Base-by-base conservation (phyloP, 1,140 invertebrate species). In the Aphelenchoides avenae region DNA sequence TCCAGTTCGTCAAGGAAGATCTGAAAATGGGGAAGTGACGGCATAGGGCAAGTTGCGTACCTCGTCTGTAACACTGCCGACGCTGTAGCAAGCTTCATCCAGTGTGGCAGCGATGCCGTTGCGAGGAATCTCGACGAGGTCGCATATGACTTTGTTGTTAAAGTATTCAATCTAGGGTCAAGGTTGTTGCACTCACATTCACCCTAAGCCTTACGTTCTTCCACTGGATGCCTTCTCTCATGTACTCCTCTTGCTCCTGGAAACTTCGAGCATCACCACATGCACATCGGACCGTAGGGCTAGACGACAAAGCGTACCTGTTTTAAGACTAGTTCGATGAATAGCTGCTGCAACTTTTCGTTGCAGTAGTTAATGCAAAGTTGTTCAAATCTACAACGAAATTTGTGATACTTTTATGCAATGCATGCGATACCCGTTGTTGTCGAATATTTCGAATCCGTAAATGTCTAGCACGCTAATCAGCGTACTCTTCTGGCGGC, bases 351-450 rank as follows among this genome's bases (percentile, higher is more conserved):
- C n/a, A 87, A 78, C 73, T 87, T 86, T 77, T 87, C 85, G 77
- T 88, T 87, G 55, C 91, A 91, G 79, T 89, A 94, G 80, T 94
- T 94, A 54, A 93, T 94, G 80, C 89, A 84, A 31, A 51, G 31
- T 56, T 76, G 78, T 52, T 51, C 49, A 52, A 51, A 51, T 34
- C 15, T 34, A n/a, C 5, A n/a, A n/a, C n/a, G n/a, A n/a, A 18
- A 3, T 46, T 34, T 34, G 5, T 46, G 34, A 15, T 92, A 75
- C 91, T 88, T 77, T 89, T 11, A 11, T 11, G 71, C 68, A 73
- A 53, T 75, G 75, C 36, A 75, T 68, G 30, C 73, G 65, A 27
- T 67, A 74, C 13, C 87, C 84, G 73, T 85, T 85, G 64, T 80
- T 79, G 37, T 80, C 75, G 66, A 85, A 85, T 43, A 85, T 85